Percentiles rank a stretch among this genome's conserved stretches.
Conservation (phyloP, 2,797 vertebrate species). For the Steatocranus sp. region DNA sequence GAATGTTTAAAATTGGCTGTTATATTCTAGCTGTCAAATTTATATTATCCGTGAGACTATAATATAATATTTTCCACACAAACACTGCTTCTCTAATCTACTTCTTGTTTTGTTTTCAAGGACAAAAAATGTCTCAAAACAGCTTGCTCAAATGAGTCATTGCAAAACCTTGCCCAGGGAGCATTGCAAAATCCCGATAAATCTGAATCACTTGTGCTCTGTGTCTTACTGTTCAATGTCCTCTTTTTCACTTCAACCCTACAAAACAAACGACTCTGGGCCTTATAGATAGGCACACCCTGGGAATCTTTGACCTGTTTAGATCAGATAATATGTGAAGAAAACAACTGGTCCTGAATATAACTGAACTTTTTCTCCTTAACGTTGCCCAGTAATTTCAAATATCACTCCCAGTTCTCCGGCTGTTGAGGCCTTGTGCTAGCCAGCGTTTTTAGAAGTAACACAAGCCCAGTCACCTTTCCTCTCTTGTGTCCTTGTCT, state of each 20-base stretch:
- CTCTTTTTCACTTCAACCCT: not conserved
- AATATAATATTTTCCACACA: not conserved
- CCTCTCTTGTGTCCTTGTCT: not conserved
- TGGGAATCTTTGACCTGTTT: constrained; percentile 12
- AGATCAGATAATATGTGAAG: not conserved
- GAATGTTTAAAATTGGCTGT: not conserved
- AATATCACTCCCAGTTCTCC: not conserved
- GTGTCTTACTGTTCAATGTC: not conserved
- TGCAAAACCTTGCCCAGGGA: constrained; percentile 16
- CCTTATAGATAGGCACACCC: not conserved
- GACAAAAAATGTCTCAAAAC: constrained; percentile 28
- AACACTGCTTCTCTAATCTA: not conserved
- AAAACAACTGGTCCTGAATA: not conserved
- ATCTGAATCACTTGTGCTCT: constrained; percentile 17
- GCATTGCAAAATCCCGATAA: constrained; percentile 39
- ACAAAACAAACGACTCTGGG: constrained; percentile 2
- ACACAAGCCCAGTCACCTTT: constrained; percentile 13
- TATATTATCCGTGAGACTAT: not conserved
- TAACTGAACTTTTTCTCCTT: not conserved
- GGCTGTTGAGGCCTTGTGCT: not conserved
- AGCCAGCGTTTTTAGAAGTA: constrained; percentile 29
- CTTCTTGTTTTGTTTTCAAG: not conserved
- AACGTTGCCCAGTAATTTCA: not conserved
- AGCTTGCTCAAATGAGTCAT: constrained; percentile 39
- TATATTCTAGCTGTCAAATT: not conserved